Evolutionary conservation across 2,797 vertebrate species (phyloP).

Genomic region (Crossoptilon crossoptilon): DNA sequence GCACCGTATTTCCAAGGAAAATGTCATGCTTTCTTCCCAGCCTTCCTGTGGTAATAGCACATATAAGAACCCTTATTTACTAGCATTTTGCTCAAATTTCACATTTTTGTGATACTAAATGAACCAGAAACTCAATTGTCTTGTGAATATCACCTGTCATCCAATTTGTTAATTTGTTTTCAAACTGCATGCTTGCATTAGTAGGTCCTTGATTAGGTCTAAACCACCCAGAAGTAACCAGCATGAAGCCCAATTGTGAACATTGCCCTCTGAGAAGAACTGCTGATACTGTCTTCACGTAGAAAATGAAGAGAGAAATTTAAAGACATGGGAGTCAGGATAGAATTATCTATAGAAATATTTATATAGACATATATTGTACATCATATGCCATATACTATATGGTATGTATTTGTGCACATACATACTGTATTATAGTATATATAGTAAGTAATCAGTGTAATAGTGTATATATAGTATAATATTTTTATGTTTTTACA

Average conservation of each 20-base stretch:
- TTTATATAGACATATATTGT: background rate
- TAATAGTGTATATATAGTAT: background rate
- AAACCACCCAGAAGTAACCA: background rate
- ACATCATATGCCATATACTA: background rate
- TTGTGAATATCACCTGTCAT: conserved; percentile 32
- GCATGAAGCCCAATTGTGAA: background rate
- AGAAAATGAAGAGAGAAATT: background rate
- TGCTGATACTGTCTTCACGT: background rate
- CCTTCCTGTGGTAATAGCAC: conserved; percentile 22
- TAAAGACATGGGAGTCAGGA: background rate
- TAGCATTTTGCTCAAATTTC: background rate
- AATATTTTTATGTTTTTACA: background rate
- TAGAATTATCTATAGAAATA: background rate
- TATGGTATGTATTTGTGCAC: background rate
- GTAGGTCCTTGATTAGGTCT: background rate
- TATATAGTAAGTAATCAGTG: background rate
- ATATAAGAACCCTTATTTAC: background rate
- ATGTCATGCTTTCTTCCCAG: conserved; percentile 11
- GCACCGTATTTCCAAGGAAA: conserved; percentile 31
- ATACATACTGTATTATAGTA: background rate
- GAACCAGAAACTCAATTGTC: conserved; percentile 39
- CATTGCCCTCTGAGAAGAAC: background rate
- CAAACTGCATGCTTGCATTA: conserved; percentile 3
- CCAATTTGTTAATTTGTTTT: conserved; percentile 22
- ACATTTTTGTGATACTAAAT: conserved; percentile 13